A percentile compares a stretch with the other conserved stretches of the same genome.
Evolutionary conservation across 1,140 invertebrate genomes (phyloP).

Genomic region (Platyscapa corneri): DNA sequence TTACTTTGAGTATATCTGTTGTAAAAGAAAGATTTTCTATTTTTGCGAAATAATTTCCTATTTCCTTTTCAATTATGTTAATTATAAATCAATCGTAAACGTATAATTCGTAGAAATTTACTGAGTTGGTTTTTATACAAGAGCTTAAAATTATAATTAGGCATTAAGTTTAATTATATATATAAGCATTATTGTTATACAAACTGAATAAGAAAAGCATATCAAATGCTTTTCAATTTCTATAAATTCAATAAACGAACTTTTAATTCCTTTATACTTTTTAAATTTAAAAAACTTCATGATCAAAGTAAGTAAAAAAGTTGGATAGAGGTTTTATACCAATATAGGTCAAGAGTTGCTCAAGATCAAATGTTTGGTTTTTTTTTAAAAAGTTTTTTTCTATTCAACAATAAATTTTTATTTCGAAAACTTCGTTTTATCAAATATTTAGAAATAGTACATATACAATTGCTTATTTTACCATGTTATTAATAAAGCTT

Average conservation of each 20-base stretch:
- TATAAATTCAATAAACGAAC: neutral
- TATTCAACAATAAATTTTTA: neutral
- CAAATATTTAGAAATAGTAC: neutral
- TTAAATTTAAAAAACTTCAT: neutral
- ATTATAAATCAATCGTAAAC: too few species aligned
- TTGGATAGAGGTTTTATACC: neutral
- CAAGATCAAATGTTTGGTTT: neutral
- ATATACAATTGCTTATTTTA: neutral
- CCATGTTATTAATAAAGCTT: neutral
- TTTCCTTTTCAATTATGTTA: too few species aligned
- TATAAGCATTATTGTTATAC: neutral
- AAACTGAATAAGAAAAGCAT: neutral
- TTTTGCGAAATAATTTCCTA: too few species aligned
- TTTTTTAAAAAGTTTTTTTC: neutral
- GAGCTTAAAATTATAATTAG: too few species aligned
- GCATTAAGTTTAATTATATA: too few species aligned
- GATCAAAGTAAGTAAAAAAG: neutral
- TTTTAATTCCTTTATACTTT: neutral
- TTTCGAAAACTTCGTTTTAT: neutral
- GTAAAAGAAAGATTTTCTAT: too few species aligned
- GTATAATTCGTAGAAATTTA: too few species aligned
- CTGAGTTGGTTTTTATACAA: too few species aligned
- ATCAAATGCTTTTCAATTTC: neutral
- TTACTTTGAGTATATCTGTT: too few species aligned
- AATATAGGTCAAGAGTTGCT: constrained; percentile 2